These are phyloP conservation scores for Bombyx huttoni DNA, from an alignment of 2,888 invertebrate genomes.

Conservation along the genomic window DNA sequence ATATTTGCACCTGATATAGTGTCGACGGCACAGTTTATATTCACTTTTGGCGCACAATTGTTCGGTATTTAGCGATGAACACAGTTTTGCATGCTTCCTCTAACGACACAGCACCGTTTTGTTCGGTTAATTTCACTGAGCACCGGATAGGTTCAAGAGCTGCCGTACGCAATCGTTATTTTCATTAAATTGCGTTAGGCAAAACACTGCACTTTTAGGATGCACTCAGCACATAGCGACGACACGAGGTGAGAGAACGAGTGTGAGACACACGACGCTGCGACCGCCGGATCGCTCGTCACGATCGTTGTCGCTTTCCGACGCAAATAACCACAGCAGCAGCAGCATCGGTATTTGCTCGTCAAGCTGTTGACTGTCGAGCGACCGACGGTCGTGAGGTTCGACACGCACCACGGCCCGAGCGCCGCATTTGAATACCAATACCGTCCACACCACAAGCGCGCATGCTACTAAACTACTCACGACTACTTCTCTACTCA, in stretches of 20 bases:
- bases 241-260: conserved; percentile 71
- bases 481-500: conserved; percentile 68
- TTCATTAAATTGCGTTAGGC: conserved; percentile 30
- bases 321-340: conserved; percentile 2
- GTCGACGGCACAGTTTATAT: conserved; percentile 71
- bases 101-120: conserved; percentile 68
- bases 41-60: conserved; percentile 71
- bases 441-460: conserved; percentile 74
- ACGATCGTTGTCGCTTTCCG: background rate
- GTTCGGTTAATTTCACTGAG: conserved; percentile 66
- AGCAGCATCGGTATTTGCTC: conserved; percentile 2
- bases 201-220: conserved; percentile 58
- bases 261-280: conserved; percentile 43
- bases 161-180: conserved; percentile 30
- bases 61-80: conserved; percentile 72
- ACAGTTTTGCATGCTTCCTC: conserved; percentile 72
- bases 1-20: conserved; percentile 67
- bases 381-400: conserved; percentile 19
- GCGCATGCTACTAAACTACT: conserved; percentile 66
- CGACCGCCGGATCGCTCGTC: conserved; percentile 8
- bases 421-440: conserved; percentile 82
- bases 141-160: conserved; percentile 61
- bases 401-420: conserved; percentile 60
- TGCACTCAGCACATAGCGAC: conserved; percentile 68
- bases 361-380: conserved; percentile 10